phyloP scores from a whole-genome alignment of 1,140 invertebrate species.

The Orchestia grillus region DNA sequence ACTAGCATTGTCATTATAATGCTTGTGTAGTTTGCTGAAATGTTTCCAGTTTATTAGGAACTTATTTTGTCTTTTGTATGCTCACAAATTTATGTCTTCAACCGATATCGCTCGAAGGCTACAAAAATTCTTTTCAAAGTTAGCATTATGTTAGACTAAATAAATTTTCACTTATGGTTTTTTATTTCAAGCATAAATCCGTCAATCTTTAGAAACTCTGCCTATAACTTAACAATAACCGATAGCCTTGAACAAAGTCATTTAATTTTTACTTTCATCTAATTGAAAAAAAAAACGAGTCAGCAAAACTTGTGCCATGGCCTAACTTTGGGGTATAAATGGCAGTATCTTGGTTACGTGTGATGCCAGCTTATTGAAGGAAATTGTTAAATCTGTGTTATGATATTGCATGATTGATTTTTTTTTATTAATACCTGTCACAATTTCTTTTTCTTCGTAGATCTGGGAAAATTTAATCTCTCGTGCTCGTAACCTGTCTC shows the following conservation, averaged over 20 bases:
- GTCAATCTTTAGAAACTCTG: background rate
- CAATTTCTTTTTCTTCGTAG: no score
- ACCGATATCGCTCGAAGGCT: background rate
- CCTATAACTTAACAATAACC: background rate
- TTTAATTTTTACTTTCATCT: background rate
- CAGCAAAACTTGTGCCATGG: background rate
- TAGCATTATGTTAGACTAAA: background rate
- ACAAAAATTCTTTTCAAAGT: background rate
- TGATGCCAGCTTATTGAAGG: no score
- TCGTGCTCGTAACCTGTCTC: no score
- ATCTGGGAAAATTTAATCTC: no score
- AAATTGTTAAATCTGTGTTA: no score
- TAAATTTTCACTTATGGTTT: background rate
- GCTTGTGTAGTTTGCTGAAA: background rate
- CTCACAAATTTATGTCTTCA: background rate
- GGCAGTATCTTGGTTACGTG: no score
- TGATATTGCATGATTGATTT: no score
- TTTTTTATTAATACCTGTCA: no score
- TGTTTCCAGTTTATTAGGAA: background rate
- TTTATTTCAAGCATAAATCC: background rate
- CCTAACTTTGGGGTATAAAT: background rate
- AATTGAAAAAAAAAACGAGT: background rate
- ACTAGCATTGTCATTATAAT: background rate
- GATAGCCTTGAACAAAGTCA: background rate
- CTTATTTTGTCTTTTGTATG: background rate